Conservation (phyloP, 2,113 vertebrate species). For the Agapornis roseicollis region DNA sequence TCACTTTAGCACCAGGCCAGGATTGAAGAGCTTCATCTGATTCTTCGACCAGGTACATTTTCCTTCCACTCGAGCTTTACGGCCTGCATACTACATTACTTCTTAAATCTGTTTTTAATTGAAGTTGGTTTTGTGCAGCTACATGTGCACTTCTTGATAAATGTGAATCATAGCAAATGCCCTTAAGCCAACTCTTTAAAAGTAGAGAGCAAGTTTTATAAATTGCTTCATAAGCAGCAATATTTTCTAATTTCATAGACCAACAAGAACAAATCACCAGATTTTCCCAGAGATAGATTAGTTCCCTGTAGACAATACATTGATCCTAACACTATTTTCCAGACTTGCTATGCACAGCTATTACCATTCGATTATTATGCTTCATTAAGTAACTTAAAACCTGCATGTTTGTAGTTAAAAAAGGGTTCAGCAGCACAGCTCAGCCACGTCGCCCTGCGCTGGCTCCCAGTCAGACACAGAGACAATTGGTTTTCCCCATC, state of each 20-base stretch:
- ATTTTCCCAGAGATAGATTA: not conserved
- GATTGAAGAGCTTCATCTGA: not conserved
- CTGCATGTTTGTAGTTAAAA: not conserved
- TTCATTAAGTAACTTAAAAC: conserved; percentile 15
- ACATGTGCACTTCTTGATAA: not conserved
- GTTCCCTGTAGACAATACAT: not conserved
- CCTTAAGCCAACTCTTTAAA: not conserved
- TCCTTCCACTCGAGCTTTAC: not conserved
- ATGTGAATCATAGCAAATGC: not conserved
- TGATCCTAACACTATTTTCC: conserved; percentile 26
- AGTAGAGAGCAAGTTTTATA: not conserved
- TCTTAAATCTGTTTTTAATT: not conserved
- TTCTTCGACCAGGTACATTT: not conserved
- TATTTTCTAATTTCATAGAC: conserved; percentile 22
- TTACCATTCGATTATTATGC: not conserved
- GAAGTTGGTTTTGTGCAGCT: not conserved
- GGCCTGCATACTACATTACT: not conserved
- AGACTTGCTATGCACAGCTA: not conserved
- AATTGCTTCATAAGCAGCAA: conserved; percentile 11
- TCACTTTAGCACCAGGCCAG: too few species aligned
- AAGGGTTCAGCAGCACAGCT: not conserved
- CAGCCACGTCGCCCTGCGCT: accelerated
- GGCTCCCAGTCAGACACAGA: not conserved
- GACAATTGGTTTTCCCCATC: not conserved
- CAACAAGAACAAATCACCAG: not conserved